phyloP scores from a whole-genome alignment of 2,113 vertebrate species.

The Pseudorectes ferrugineus region DNA sequence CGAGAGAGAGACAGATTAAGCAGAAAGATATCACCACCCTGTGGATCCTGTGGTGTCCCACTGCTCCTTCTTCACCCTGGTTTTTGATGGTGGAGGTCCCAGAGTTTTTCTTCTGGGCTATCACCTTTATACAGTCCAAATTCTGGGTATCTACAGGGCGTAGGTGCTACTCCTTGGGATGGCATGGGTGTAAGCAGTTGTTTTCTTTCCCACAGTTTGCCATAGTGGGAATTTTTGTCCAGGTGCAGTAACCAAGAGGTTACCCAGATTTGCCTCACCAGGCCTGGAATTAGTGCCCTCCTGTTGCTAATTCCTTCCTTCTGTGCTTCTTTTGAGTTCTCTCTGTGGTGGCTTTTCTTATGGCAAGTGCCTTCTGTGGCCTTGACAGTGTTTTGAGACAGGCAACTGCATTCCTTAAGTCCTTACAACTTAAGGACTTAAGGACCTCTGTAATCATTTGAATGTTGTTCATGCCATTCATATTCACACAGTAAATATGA shows the following conservation, averaged over 20 bases:
- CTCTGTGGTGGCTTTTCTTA: background rate
- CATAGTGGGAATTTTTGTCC: background rate
- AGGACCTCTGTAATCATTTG: background rate
- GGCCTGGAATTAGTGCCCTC: background rate
- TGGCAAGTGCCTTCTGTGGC: background rate
- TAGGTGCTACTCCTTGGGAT: background rate
- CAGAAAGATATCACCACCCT: background rate
- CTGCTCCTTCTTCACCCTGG: background rate
- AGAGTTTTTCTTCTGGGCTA: background rate
- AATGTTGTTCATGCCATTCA: background rate
- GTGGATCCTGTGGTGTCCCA: accelerated
- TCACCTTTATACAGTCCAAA: background rate
- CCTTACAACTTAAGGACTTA: background rate
- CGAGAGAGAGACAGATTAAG: background rate
- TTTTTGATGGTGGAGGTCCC: background rate
- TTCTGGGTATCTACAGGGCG: accelerated
- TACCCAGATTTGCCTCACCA: background rate
- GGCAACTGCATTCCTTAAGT: background rate
- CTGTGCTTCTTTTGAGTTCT: background rate
- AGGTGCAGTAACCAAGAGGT: background rate
- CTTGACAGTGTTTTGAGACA: background rate
- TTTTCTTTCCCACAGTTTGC: background rate
- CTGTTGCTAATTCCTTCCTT: background rate
- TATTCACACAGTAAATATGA: background rate
- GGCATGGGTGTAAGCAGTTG: background rate